A percentile compares a stretch with the other conserved stretches of the same genome.
These are phyloP conservation scores for Tringa solitaria DNA, from an alignment of 2,113 vertebrate genomes.

Conservation along the genomic window DNA sequence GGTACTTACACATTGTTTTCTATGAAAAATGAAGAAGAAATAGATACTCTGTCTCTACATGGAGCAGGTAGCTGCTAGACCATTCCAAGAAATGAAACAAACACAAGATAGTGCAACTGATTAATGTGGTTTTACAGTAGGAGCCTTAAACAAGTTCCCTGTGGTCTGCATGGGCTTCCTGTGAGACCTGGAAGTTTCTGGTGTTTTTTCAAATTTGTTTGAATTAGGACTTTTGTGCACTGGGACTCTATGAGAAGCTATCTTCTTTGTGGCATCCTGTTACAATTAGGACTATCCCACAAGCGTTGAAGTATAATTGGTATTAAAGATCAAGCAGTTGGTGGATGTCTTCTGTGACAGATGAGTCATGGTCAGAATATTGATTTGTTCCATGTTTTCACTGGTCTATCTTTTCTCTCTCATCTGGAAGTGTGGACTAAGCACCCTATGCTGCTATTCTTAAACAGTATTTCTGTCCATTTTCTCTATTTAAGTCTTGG, in stretches of 20 bases:
- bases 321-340: background rate
- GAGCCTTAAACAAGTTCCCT: background rate
- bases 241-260: background rate
- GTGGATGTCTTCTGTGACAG: background rate
- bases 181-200: background rate
- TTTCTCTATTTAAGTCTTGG: background rate
- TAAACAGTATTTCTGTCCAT: background rate
- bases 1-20: background rate
- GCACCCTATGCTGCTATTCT: background rate
- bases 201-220: background rate
- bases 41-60: background rate
- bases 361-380: background rate
- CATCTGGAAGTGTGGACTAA: background rate
- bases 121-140: background rate
- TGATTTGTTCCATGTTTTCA: background rate
- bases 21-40: background rate
- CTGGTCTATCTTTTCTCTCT: background rate
- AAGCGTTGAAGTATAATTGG: background rate
- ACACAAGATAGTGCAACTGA: background rate
- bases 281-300: background rate
- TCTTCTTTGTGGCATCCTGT: background rate
- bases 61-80: background rate
- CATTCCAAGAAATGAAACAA: background rate
- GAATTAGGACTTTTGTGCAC: background rate
- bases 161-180: background rate